Conservation (phyloP, 2,888 invertebrate genomes). For the Amitus sp. region DNA sequence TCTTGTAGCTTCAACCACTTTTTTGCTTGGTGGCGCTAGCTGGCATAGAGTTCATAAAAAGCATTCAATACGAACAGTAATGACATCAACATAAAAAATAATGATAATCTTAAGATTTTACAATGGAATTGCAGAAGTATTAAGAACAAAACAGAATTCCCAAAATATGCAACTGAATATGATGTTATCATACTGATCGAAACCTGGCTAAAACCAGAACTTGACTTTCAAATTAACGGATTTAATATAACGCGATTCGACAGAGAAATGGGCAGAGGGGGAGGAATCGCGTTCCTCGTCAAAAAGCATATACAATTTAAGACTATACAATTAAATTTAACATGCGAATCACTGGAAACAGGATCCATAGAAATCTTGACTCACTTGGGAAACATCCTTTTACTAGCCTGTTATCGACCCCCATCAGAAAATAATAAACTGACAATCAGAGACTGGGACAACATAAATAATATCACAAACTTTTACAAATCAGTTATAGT, state of each 20-base stretch:
- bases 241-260: slow-evolving; percentile 5
- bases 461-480: too few relatives aligned
- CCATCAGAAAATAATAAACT: background rate
- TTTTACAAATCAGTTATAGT: slow-evolving; percentile 6
- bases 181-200: slow-evolving; percentile 6
- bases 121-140: slow-evolving; percentile 13
- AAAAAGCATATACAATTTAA: slow-evolving; percentile 8
- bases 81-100: background rate
- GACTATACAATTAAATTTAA: background rate
- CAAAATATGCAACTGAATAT: background rate
- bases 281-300: background rate
- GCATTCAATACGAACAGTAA: too few relatives aligned
- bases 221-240: background rate
- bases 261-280: background rate
- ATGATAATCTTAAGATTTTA: slow-evolving; percentile 4
- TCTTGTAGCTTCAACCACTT: too few relatives aligned
- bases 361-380: background rate
- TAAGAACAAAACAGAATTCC: background rate
- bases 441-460: background rate
- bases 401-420: slow-evolving; percentile 2
- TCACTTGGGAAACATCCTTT: background rate
- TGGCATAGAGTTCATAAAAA: too few relatives aligned
- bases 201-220: slow-evolving; percentile 3
- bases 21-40: too few relatives aligned
- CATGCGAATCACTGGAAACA: background rate